Base-by-base conservation (phyloP, 2,113 vertebrate genomes). In the Nycticorax nycticorax region DNA sequence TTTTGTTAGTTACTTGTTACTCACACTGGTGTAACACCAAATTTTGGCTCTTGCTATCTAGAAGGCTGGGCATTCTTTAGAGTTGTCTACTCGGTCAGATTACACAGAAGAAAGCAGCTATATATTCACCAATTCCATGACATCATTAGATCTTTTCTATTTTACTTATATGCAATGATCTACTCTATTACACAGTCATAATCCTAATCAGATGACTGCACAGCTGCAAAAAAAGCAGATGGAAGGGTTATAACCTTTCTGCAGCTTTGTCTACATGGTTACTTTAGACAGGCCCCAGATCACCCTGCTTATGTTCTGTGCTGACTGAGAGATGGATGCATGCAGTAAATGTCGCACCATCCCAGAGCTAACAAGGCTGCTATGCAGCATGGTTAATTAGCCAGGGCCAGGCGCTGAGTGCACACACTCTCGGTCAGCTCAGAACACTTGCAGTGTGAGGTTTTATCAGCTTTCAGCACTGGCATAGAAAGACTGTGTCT, bases 301-400 rank as follows among this genome's bases (percentile, higher is more conserved):
- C 22, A 15, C 26, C n/a, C 60, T 63, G 64, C 64, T 69, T 12
- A 1, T 18, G 39, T 12, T 59, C 74, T 72, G 35, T 43, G 43
- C 74, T 75, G 52, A 71, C n/a, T 12, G n/a, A 67, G 73, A 71
- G 50, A 55, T 5, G 6, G 1, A 2, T 14, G 32, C 47, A 14
- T 11, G 32, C 47, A 59, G 32, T 9, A 33, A 55, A 59, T 3
- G 11, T 47, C 0, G 0, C 43, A 62, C 30, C 33, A 30, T 4
- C 39, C 71, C 84, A 80, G 50, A 45, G 41, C 47, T 72, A 67
- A 71, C 24, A 10, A 71, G 84, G 52, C 47, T 86, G 56, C 50
- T 77, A 3, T 9, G 14, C 0, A 5, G 53, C 50, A 69, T 0
- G 0, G n/a, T 45, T 85, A 74, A 78, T 47, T 28, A 63, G 47